Percentiles rank a stretch among this genome's conserved stretches.
Evolutionary conservation across 92 coral and sea anemone species (phyloP).

Genomic region (Bergia sp.): DNA sequence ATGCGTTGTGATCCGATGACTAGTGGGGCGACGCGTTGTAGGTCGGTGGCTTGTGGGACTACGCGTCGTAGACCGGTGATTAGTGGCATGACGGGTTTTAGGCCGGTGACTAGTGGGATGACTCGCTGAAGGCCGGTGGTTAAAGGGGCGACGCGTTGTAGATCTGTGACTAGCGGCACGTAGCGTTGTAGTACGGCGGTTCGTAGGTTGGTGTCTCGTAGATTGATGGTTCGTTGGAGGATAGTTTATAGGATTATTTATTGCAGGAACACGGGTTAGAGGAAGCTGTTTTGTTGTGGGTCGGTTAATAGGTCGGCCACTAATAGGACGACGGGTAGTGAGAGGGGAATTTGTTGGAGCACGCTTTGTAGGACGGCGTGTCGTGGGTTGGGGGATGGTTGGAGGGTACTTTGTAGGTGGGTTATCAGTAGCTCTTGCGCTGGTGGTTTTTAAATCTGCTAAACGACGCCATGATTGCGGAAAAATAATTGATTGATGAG

Average conservation of each 20-base stretch:
- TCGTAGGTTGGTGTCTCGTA: neutral
- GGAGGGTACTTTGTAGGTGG: neutral
- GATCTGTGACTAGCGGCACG: neutral
- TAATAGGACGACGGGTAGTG: neutral
- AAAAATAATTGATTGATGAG: neutral
- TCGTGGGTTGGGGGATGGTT: neutral
- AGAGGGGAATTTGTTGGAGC: neutral
- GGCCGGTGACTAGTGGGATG: neutral
- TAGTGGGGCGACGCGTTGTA: neutral
- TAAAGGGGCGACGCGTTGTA: neutral
- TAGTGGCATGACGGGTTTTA: neutral
- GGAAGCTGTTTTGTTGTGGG: neutral
- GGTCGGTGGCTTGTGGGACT: neutral
- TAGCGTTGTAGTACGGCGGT: neutral
- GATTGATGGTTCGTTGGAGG: neutral
- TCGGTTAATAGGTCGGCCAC: neutral
- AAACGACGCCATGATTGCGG: neutral
- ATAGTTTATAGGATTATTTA: neutral
- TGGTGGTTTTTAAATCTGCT: neutral
- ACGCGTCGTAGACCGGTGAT: neutral
- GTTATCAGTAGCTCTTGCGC: neutral
- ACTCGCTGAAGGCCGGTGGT: neutral
- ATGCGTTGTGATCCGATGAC: neutral
- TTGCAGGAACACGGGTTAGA: neutral
- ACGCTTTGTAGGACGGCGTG: neutral